Evolutionary conservation across 2,797 vertebrate species (phyloP).

Genomic region (Girardinus metallicus): DNA sequence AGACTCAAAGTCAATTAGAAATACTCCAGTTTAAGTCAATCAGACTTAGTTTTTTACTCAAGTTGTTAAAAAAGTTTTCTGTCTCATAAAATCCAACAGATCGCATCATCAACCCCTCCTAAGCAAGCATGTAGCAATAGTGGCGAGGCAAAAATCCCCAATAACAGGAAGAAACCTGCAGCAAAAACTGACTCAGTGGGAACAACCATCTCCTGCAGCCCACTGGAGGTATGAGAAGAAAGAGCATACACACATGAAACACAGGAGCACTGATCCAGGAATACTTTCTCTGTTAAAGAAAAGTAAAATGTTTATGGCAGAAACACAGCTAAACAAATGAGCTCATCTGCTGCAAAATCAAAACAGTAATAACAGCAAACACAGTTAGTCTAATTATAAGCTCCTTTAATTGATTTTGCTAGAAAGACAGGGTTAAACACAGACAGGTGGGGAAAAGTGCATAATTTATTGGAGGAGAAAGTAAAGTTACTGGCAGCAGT

Average conservation of each 20-base stretch:
- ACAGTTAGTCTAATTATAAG: not conserved
- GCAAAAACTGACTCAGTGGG: not conserved
- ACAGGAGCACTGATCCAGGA: not conserved
- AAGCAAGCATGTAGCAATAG: not conserved
- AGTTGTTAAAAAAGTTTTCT: not conserved
- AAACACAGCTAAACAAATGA: conserved; percentile 1
- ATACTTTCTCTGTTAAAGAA: not conserved
- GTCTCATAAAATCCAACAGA: not conserved
- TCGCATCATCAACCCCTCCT: not conserved
- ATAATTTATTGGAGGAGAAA: not conserved
- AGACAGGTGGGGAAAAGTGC: not conserved
- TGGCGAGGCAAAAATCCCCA: not conserved
- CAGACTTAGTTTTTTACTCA: not conserved
- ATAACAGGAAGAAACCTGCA: not conserved
- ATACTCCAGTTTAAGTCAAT: not conserved
- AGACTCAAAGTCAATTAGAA: not conserved
- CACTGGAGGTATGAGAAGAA: not conserved
- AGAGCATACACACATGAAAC: not conserved
- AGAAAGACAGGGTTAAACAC: not conserved
- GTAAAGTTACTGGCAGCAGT: not conserved
- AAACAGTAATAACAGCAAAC: not conserved
- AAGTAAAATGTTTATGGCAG: not conserved
- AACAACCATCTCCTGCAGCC: not conserved
- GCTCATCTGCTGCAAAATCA: not conserved
- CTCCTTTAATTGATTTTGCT: not conserved